phyloP scores from a whole-genome alignment of 2,113 vertebrate genomes.

The Chaetorhynchus papuensis region DNA sequence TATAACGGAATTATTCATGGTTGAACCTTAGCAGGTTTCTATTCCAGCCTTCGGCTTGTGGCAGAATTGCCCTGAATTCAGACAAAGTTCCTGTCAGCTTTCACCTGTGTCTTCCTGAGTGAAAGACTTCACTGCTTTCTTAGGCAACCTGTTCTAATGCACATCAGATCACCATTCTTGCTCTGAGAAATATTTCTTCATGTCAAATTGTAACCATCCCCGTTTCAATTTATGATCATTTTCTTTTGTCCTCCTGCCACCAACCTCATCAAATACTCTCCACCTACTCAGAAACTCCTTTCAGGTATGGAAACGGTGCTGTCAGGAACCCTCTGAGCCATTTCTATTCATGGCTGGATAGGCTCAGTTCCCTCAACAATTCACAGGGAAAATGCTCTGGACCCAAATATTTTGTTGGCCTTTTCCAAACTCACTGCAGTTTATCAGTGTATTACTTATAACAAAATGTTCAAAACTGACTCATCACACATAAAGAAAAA shows the following conservation, averaged over 20 bases:
- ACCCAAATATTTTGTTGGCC: not conserved
- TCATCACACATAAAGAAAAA: not conserved
- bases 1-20: not conserved
- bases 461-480: not conserved
- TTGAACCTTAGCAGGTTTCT: not conserved
- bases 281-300: not conserved
- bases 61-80: not conserved
- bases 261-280: not conserved
- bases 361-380: not conserved
- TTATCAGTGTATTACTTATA: not conserved
- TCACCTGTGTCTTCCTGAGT: not conserved
- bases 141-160: not conserved
- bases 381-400: not conserved
- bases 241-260: not conserved
- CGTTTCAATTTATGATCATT: not conserved
- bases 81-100: not conserved
- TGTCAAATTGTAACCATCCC: fast-evolving
- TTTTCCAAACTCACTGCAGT: not conserved
- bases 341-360: not conserved
- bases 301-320: not conserved
- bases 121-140: not conserved
- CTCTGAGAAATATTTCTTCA: not conserved
- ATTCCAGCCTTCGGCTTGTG: not conserved
- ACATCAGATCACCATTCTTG: not conserved
- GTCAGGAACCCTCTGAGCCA: fast-evolving